Percentiles rank a stretch among this genome's conserved stretches.
These are phyloP conservation scores for Sinocyclocheilus anshuiensis DNA, from an alignment of 2,113 vertebrate genomes.

Conservation along the genomic window DNA sequence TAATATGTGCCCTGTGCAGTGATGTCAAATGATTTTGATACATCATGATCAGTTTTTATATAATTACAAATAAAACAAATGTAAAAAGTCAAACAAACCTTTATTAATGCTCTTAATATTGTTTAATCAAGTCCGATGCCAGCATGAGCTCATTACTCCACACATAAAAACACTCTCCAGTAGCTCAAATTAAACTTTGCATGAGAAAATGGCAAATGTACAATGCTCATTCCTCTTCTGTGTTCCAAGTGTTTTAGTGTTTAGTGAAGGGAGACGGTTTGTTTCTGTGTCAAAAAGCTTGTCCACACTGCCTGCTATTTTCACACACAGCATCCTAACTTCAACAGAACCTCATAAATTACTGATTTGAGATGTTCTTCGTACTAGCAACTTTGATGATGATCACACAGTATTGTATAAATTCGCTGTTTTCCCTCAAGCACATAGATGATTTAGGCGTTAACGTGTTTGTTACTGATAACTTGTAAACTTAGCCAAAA, in stretches of 20 bases:
- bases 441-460: not conserved
- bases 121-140: not conserved
- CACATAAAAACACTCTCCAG: not conserved
- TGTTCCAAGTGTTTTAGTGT: not conserved
- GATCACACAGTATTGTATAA: not conserved
- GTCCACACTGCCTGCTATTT: not conserved
- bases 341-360: slow-evolving; percentile 8
- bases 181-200: not conserved
- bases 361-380: not conserved
- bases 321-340: not conserved
- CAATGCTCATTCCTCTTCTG: not conserved
- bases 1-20: not conserved
- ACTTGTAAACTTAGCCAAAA: not conserved
- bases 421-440: not conserved
- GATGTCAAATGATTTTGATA: not conserved
- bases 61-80: not conserved
- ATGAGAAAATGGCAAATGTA: not conserved
- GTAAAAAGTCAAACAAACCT: not conserved
- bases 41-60: not conserved
- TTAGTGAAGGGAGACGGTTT: not conserved
- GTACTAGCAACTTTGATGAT: not conserved
- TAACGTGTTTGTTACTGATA: not conserved
- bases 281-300: not conserved
- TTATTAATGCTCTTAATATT: not conserved
- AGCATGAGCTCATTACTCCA: not conserved